Base-by-base conservation (phyloP, 35 echinoderm and acorn worm species). In the Hemicentrotus pulcherrimus region DNA sequence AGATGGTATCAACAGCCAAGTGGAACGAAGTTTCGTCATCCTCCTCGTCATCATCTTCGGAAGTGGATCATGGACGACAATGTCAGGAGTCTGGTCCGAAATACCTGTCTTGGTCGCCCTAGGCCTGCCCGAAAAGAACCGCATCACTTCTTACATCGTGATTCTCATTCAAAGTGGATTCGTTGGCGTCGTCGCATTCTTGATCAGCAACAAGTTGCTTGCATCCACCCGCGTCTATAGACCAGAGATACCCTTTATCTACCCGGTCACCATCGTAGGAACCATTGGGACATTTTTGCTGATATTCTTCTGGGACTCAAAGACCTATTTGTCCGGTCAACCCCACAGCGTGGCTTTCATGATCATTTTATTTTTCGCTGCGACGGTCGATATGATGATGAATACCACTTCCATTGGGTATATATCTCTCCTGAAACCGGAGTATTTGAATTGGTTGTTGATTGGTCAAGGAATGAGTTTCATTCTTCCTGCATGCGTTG, bases 161-260 rank as follows among this genome's bases (percentile, higher is more conserved):
- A 22, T 93, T 2, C 2, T 58, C 19, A 9, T 93, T 58, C 18
- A 58, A 58, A 0, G 22, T 13, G 91, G 32, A 31, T 31, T 48
- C 91, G 47, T 93, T 24, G 47, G 47, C 0, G 32, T 47, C 18
- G 5, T 93, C 19, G 19, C 31, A 5, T 93, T 93, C 48, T 50
- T 93, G 91, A 28, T 30, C n/a, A 31, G 45, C 91, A 93, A 58
- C 91, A 33, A 28, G n/a, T 58, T 6, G 28, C 65, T 78, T 22
- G 91, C 47, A 31, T 47, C 91, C 10, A 58, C 32, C 13, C 91
- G 48, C 16, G 13, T 47, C 45, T 93, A 93, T 31, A 32, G 91
- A 31, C 91, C 48, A 50, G 94, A 95, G 52, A 95, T 95, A 4
- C 86, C 94, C 15, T 22, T 46, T 11, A 95, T 16, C 47, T 95